phyloP scores from a whole-genome alignment of 2,797 vertebrate genomes.

The Catamblyrhynchus diadema region DNA sequence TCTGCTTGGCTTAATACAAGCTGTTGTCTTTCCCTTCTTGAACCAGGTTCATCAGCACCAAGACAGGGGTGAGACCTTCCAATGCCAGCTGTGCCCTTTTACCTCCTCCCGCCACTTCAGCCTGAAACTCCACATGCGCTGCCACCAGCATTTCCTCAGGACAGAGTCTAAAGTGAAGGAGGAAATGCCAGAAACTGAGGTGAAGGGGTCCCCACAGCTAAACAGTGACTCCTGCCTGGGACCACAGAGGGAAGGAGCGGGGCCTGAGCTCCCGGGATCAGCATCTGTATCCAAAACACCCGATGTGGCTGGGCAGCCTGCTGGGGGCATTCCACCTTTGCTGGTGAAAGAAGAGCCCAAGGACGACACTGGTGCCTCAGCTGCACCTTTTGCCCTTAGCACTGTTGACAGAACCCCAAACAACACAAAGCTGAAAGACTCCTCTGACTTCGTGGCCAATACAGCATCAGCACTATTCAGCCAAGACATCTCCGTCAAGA shows the following conservation, averaged over 20 bases:
- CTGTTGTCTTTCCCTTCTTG: slow-evolving; percentile 36
- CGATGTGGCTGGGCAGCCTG: slow-evolving; percentile 83
- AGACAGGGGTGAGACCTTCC: slow-evolving; percentile 98
- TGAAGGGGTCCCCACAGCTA: slow-evolving; percentile 86
- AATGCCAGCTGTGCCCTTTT: slow-evolving; percentile 98
- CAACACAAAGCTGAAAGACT: slow-evolving; percentile 82
- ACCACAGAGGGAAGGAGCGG: slow-evolving; percentile 77
- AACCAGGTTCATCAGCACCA: slow-evolving; percentile 98
- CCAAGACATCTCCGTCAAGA: slow-evolving; percentile 97
- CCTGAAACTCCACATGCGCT: slow-evolving; percentile 99
- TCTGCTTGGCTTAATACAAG: neutral
- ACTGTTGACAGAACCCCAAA: slow-evolving; percentile 85
- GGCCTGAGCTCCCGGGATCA: slow-evolving; percentile 77
- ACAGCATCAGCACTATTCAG: slow-evolving; percentile 91
- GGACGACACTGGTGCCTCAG: slow-evolving; percentile 83
- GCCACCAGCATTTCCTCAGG: slow-evolving; percentile 98
- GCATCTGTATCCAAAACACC: slow-evolving; percentile 73
- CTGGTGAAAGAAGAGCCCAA: slow-evolving; percentile 95
- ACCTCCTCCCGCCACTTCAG: slow-evolving; percentile 99
- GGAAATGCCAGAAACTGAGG: slow-evolving; percentile 91
- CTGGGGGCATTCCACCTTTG: slow-evolving; percentile 75
- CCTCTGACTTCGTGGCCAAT: slow-evolving; percentile 76
- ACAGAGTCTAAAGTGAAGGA: slow-evolving; percentile 97
- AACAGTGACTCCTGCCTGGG: slow-evolving; percentile 78
- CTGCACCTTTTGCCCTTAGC: slow-evolving; percentile 85